A percentile compares a stretch with the other conserved stretches of the same genome.
phyloP scores from a whole-genome alignment of 92 coral and sea anemone genomes.

The Heliopora coerulea region DNA sequence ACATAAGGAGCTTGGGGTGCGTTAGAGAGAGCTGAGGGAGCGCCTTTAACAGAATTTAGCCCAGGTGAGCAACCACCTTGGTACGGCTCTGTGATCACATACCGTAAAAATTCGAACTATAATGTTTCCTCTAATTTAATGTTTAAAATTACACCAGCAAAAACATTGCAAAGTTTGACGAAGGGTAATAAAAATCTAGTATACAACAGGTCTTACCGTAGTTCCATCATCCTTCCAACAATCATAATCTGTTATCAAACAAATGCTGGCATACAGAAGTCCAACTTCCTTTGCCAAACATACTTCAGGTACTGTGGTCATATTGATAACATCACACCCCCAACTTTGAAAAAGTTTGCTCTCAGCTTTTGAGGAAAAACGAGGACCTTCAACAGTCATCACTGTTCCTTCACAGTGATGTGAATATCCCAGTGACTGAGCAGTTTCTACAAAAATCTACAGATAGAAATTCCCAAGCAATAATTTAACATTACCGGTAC shows the following conservation, averaged over 20 bases:
- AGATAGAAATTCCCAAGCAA: neutral
- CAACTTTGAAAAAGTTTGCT: constrained; percentile 93
- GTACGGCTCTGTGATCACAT: no score
- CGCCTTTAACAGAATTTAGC: no score
- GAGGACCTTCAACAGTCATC: constrained; percentile 87
- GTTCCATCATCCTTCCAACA: constrained; percentile 91
- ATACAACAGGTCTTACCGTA: constrained; percentile 52
- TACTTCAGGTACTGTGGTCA: constrained; percentile 99
- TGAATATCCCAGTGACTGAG: constrained; percentile 58
- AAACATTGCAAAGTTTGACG: no score
- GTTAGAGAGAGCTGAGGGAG: no score
- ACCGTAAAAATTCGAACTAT: no score
- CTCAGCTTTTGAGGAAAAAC: constrained; percentile 95
- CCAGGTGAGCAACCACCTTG: no score
- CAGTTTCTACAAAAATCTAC: constrained; percentile 75
- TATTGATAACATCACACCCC: constrained; percentile 94
- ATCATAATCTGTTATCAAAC: constrained; percentile 98
- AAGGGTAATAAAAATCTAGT: neutral
- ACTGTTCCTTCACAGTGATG: constrained; percentile 77
- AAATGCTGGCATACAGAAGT: constrained; percentile 86
- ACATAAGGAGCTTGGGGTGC: no score
- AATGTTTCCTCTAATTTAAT: no score
- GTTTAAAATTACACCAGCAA: no score
- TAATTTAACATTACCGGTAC: neutral
- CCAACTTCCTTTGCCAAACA: constrained; percentile 96